A percentile compares a stretch with the other conserved stretches of the same genome.
phyloP scores from a whole-genome alignment of 1,140 invertebrate species.

The Chlorops oryzae region DNA sequence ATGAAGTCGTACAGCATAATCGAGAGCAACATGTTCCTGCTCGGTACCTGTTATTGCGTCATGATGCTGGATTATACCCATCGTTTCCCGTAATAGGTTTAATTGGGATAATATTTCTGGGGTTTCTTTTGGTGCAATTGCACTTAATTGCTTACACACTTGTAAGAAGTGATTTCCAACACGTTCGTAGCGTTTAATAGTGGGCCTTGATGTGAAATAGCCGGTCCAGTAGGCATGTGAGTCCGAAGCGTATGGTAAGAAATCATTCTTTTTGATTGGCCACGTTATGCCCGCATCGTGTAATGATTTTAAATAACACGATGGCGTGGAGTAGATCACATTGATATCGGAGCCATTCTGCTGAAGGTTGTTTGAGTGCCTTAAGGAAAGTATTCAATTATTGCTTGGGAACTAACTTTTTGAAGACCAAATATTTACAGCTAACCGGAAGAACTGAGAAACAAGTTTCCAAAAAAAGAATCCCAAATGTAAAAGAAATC shows the following conservation, averaged over 20 bases:
- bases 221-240: conserved; percentile 87
- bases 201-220: conserved; percentile 84
- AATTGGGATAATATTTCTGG: conserved; percentile 30
- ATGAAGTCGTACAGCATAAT: conserved; percentile 73
- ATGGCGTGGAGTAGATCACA: conserved; percentile 87
- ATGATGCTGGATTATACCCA: conserved; percentile 89
- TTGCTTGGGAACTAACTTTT: no score
- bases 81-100: conserved; percentile 50
- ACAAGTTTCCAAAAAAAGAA: no score
- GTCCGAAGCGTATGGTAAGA: conserved; percentile 86
- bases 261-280: conserved; percentile 72
- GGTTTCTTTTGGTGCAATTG: conserved; percentile 31
- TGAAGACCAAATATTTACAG: no score
- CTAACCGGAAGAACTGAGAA: no score
- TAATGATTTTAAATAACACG: conserved; percentile 83
- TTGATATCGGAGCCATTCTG: conserved; percentile 60
- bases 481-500: no score
- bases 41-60: conserved; percentile 85
- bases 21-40: conserved; percentile 78
- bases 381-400: no score
- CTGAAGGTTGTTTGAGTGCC: conserved; percentile 58
- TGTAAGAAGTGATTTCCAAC: conserved; percentile 73
- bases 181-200: conserved; percentile 73
- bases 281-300: conserved; percentile 61
- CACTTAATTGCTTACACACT: conserved; percentile 55